A percentile compares a stretch with the other conserved stretches of the same genome.
phyloP scores from a whole-genome alignment of 2,113 vertebrate species.

The Casuarius casuarius region DNA sequence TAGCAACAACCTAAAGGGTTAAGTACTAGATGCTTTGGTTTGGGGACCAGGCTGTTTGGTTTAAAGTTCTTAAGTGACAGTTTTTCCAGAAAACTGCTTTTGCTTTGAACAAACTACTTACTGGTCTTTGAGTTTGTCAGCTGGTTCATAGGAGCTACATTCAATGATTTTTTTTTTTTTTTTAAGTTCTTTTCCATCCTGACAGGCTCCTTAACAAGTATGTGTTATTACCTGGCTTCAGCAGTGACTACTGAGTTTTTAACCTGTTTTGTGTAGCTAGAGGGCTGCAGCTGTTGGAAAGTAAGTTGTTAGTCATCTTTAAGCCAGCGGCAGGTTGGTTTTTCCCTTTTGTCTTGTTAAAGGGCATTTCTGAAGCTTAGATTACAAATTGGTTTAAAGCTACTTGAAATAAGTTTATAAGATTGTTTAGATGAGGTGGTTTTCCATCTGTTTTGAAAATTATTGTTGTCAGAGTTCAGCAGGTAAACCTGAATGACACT shows the following conservation, averaged over 20 bases:
- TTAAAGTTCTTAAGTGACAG: neutral
- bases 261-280: neutral
- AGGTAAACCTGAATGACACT: neutral
- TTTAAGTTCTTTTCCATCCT: neutral
- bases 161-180: neutral
- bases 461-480: neutral
- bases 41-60: neutral
- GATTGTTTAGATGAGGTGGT: neutral
- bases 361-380: neutral
- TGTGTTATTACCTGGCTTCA: neutral
- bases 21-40: neutral
- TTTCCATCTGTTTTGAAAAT: neutral
- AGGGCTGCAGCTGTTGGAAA: neutral
- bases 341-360: neutral
- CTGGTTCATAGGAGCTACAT: neutral
- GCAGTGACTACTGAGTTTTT: neutral
- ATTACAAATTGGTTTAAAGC: neutral
- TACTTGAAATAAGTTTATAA: neutral
- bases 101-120: neutral
- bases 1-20: neutral
- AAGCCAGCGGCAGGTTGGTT: neutral
- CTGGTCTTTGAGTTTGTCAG: neutral
- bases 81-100: neutral
- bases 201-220: neutral
- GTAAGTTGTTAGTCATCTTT: neutral